These are phyloP conservation scores for Acanthosepion lycidas DNA, from an alignment of 2,888 invertebrate genomes.

Conservation along the genomic window DNA sequence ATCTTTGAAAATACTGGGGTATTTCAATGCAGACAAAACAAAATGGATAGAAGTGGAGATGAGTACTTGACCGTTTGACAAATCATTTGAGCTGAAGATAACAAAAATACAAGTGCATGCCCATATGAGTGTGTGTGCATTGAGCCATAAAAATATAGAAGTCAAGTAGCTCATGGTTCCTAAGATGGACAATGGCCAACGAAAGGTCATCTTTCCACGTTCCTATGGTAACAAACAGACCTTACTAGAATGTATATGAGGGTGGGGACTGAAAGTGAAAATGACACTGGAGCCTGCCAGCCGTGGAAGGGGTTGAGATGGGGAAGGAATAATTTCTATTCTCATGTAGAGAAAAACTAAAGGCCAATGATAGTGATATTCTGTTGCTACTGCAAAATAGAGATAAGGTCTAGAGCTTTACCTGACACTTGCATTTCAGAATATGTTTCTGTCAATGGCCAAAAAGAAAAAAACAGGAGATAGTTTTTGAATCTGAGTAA, in stretches of 20 bases:
- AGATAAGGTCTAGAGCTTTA: no score
- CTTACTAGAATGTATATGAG: neutral
- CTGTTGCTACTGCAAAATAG: no score
- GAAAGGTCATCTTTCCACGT: neutral
- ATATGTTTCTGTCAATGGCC: no score
- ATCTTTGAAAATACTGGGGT: neutral
- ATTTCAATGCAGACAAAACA: neutral
- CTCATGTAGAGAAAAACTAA: neutral
- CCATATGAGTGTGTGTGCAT: neutral
- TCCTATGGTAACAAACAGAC: neutral
- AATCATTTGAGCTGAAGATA: neutral
- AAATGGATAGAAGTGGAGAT: neutral
- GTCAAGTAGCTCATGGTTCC: constrained; percentile 33
- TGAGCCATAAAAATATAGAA: neutral
- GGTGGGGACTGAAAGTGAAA: neutral
- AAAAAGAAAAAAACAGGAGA: no score
- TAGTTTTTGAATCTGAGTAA: no score
- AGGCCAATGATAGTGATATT: neutral
- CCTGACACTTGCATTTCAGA: no score
- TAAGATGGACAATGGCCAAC: constrained; percentile 8
- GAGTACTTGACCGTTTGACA: neutral
- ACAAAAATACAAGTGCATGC: neutral
- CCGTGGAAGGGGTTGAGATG: neutral
- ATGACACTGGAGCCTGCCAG: neutral
- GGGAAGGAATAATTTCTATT: neutral